phyloP scores from a whole-genome alignment of 2,888 invertebrate genomes.

The Coleophora deauratella region DNA sequence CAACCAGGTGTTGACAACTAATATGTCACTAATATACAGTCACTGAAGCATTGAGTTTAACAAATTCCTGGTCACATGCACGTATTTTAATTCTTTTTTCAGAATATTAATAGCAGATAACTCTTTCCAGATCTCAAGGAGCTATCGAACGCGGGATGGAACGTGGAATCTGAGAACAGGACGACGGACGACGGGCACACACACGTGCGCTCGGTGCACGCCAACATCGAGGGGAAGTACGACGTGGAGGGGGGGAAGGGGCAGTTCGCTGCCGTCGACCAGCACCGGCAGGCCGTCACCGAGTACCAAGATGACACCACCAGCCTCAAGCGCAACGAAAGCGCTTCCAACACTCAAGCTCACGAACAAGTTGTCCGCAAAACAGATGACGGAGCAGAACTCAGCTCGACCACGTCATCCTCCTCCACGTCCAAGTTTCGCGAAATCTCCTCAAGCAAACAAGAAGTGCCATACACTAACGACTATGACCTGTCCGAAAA shows the following conservation, averaged over 20 bases:
- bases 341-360: constrained; percentile 45
- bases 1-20: too few relatives aligned
- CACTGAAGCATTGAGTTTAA: too few relatives aligned
- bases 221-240: constrained; percentile 78
- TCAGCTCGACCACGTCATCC: constrained; percentile 50
- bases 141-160: constrained; percentile 77
- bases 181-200: constrained; percentile 78
- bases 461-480: constrained; percentile 48
- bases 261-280: constrained; percentile 77
- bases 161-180: constrained; percentile 76
- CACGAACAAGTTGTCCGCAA: constrained; percentile 52
- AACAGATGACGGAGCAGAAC: constrained; percentile 51
- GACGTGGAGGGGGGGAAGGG: constrained; percentile 78
- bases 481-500: constrained; percentile 35
- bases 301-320: constrained; percentile 58
- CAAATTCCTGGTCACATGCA: not conserved
- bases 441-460: constrained; percentile 45
- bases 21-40: not conserved
- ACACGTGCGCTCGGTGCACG: constrained; percentile 72
- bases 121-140: constrained; percentile 59
- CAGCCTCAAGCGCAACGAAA: constrained; percentile 54
- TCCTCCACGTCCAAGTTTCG: constrained; percentile 51
- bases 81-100: not conserved
- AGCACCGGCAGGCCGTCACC: constrained; percentile 70
- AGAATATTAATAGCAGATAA: not conserved